Evolutionary conservation across 2,888 invertebrate genomes (phyloP).

Genomic region (Drosophila mettleri): DNA sequence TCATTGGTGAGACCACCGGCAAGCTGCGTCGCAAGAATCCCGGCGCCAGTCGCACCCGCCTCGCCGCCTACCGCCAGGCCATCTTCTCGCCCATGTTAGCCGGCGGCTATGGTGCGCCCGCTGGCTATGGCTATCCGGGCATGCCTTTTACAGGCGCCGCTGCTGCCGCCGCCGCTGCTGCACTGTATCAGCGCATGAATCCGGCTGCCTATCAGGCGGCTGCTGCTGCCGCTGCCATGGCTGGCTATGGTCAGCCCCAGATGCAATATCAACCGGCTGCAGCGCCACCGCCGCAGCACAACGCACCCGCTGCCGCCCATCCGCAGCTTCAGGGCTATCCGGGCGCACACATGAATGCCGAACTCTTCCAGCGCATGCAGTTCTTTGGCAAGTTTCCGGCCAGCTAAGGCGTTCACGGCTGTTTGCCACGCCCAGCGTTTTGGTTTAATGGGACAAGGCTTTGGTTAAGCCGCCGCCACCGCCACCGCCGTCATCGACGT

Average conservation of each 20-base stretch:
- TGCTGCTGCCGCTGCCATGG: conserved; percentile 58
- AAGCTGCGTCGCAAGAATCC: conserved; percentile 96
- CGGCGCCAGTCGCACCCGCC: conserved; percentile 93
- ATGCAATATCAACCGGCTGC: conserved; percentile 58
- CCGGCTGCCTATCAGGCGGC: conserved; percentile 75
- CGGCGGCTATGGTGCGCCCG: conserved; percentile 72
- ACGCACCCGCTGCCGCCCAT: conserved; percentile 36
- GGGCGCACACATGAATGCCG: conserved; percentile 73
- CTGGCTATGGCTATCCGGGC: conserved; percentile 64
- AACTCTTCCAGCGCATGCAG: conserved; percentile 85
- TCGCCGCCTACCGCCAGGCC: conserved; percentile 93
- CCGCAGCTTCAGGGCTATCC: conserved; percentile 71
- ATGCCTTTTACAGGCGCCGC: conserved; percentile 75
- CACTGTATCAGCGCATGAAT: conserved; percentile 82
- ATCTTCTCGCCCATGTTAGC: conserved; percentile 81
- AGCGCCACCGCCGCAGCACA: conserved; percentile 46
- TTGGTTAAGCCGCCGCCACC: conserved; percentile 35
- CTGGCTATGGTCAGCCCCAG: conserved; percentile 63
- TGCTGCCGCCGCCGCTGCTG: conserved; percentile 78
- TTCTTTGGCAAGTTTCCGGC: conserved; percentile 82
- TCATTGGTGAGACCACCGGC: conserved; percentile 98
- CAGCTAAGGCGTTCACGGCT: conserved; percentile 62
- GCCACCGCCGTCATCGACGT: background rate
- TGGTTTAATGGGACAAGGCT: conserved; percentile 73
- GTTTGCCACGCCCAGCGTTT: conserved; percentile 70